Evolutionary conservation across 2,888 invertebrate genomes (phyloP), one percentile per base, ranked within the genome.

Genomic region (Amblyteles armatorius): DNA sequence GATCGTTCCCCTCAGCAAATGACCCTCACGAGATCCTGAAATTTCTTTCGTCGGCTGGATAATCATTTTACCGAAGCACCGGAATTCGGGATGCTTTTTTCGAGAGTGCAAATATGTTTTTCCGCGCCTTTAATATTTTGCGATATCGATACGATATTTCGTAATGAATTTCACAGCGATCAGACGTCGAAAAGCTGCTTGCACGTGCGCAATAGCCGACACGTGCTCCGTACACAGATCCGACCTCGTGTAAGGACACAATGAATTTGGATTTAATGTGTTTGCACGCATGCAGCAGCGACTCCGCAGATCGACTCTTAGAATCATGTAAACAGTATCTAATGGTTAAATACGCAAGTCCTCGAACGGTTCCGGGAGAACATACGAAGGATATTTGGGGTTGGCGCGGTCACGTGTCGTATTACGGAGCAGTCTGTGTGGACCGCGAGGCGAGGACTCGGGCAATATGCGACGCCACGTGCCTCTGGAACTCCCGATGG

Each of bases 381-480:
- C 44, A 67, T 57, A 60, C 4, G 72, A 33, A 6, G 11, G 52
- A 33, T 81, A 11, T 86, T 86, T 82, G 89, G 89, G 88, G 89
- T 88, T 89, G 88, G 82, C 84, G 72, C 82, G 88, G 92, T 89
- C 93, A 91, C 93, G 93, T 93, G 93, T 93, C 93, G 85, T 90
- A 89, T 93, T 93, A 93, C 93, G 91, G 83, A 87, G 76, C 88
- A 89, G 89, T 90, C 89, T 87, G 83, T 86, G 86, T 84, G 79
- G 85, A 79, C 65, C 69, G 67, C 22, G 52, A 67, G 73, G 22
- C 87, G 87, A 88, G 73, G 90, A 90, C 90, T 83, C 85, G 88
- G 81, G 86, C 92, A 93, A 93, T 93, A 92, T 93, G 92, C 90
- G 79, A 78, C 60, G 91, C 88, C 93, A 93, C 93, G 93, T 90